Conservation (phyloP, 1,140 invertebrate genomes). For the Drosophila ficusphila region DNA sequence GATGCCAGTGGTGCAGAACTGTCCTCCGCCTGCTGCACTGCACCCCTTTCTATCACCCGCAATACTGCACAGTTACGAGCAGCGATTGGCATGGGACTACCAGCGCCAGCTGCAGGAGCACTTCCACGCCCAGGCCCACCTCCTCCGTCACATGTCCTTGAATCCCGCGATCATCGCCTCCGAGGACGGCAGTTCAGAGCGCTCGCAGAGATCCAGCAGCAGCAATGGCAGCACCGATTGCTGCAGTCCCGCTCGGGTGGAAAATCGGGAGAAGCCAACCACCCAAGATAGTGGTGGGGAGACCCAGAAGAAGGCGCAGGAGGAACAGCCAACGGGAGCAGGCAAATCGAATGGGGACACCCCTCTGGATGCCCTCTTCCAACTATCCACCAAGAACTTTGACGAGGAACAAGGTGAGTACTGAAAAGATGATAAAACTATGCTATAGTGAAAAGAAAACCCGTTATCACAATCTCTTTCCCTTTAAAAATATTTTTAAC, state of each 20-base stretch:
- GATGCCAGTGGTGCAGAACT: constrained; percentile 4
- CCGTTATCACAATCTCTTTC: too few relatives aligned
- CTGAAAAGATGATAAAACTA: too few relatives aligned
- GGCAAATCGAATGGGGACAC: constrained; percentile 87
- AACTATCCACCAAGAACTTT: constrained; percentile 99
- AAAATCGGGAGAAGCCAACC: constrained; percentile 19
- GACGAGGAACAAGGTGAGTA: constrained; percentile 90
- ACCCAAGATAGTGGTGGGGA: not conserved
- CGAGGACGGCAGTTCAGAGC: constrained; percentile 85
- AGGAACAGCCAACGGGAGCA: constrained; percentile 32
- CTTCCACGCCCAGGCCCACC: constrained; percentile 77
- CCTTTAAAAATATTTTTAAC: too few relatives aligned
- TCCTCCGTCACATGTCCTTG: constrained; percentile 78
- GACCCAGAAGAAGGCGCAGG: constrained; percentile 5
- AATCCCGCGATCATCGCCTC: constrained; percentile 79
- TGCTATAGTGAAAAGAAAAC: not conserved
- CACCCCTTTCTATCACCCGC: constrained; percentile 78
- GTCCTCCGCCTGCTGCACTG: constrained; percentile 36
- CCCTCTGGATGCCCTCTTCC: constrained; percentile 96
- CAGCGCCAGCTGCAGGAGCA: constrained; percentile 85
- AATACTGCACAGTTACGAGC: constrained; percentile 83
- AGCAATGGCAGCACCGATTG: constrained; percentile 87
- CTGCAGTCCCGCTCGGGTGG: constrained; percentile 86
- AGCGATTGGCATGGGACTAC: constrained; percentile 86
- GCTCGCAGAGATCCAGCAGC: constrained; percentile 85